Evolutionary conservation across 2,888 invertebrate genomes (phyloP).

Genomic region (Cetonia aurata): DNA sequence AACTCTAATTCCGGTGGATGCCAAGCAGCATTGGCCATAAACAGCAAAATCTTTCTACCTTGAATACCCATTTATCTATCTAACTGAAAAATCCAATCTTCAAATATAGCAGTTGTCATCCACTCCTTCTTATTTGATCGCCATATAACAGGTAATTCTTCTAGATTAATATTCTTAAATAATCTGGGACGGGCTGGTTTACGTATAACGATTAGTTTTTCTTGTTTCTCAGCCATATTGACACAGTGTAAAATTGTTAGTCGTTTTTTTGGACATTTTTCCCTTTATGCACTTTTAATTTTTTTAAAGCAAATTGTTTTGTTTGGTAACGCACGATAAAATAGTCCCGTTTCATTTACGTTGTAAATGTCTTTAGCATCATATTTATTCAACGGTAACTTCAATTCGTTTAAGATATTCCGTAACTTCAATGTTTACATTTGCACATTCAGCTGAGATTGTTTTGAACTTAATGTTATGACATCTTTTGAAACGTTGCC

Average conservation of each 20-base stretch:
- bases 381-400: no score
- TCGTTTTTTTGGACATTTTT: neutral
- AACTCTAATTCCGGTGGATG: neutral
- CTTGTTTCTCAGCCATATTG: neutral
- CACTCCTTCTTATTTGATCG: neutral
- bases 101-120: neutral
- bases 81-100: neutral
- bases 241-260: constrained; percentile 4
- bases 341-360: no score
- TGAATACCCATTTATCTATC: neutral
- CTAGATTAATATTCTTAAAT: constrained; percentile 13
- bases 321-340: no score
- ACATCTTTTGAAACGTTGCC: no score
- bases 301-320: no score
- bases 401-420: no score
- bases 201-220: neutral
- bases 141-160: neutral
- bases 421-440: no score
- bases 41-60: neutral
- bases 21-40: no score
- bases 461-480: no score
- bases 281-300: no score
- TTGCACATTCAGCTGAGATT: no score
- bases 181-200: neutral
- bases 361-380: no score